Base-by-base conservation (phyloP, 2,888 invertebrate genomes). In the Pristionchus japonicus region DNA sequence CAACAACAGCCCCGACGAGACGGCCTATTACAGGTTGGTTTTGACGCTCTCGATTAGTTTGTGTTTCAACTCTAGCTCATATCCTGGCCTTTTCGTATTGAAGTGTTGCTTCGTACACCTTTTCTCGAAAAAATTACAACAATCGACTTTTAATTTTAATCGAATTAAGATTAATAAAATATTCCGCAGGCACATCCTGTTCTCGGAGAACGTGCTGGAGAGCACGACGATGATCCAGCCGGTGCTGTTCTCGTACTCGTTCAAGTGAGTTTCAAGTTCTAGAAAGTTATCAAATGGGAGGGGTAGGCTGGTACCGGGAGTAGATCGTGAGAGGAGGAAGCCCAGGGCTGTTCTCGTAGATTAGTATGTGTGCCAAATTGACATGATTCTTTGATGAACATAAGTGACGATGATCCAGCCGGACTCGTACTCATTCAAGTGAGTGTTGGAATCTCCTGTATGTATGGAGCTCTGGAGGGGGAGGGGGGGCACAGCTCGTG, bases 201-300 rank as follows among this genome's bases (percentile, higher is more conserved):
- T 98, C 97, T 96, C 98, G 87, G 99, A 99, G 95, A 98, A 98
- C 95, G 96, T 99, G 91, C 97, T 98, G 0, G 98, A 99, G 95
- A 98, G 98, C 23, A 96, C 99, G 92, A 98, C 99, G 94, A 99
- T 99, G 99, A 98, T 99, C 93, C 99, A 99, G 95, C 99, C 99
- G 87, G 98, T 98, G 94, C 96, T 99, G 94, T 98, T 98, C 95
- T 98, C 99, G 93, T 99, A 99, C 95, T 98, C 98, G 91, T 99
- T 99, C 95, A 97, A 97, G 91, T 91, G 23, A 88, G 94, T 98
- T 98, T 0, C 97, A n/a, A n/a, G 98, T 0, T 98, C 98, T 0
- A 98, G 88, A 67, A 86, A 52, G 47, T 47, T 27, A 47, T 83
- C 37, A 15, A 57, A 4, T 27, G 85, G 7, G 61, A 57, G 34